phyloP scores from a whole-genome alignment of 1,140 invertebrate genomes.

The Melanaphis sacchari region DNA sequence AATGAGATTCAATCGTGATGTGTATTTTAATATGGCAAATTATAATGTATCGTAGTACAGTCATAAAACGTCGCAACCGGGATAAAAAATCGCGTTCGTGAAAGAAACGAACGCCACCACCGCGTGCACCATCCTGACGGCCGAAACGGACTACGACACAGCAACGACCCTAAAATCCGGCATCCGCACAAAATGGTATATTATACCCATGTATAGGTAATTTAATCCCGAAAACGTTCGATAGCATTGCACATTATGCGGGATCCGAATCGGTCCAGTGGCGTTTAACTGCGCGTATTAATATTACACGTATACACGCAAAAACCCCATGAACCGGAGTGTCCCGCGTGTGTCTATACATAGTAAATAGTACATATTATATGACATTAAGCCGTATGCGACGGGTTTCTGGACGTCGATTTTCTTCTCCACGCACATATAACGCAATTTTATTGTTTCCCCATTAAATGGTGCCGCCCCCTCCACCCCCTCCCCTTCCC shows the following conservation, averaged over 20 bases:
- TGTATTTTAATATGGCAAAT: neutral
- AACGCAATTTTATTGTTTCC: conserved; percentile 44
- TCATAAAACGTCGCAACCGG: no score
- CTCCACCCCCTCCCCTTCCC: no score
- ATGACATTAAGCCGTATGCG: neutral
- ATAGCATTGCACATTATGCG: neutral
- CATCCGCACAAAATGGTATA: neutral
- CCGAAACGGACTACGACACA: no score
- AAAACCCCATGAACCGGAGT: neutral
- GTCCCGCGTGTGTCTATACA: neutral
- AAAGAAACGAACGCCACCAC: neutral
- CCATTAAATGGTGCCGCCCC: neutral
- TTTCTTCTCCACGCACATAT: neutral
- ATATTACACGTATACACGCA: neutral
- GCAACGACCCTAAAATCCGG: neutral
- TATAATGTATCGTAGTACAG: neutral
- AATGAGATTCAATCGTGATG: no score
- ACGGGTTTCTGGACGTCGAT: conserved; percentile 30
- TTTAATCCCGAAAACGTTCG: conserved; percentile 43
- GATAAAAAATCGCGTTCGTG: neutral
- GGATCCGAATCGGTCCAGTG: neutral
- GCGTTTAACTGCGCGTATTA: conserved; percentile 8
- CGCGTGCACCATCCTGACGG: no score
- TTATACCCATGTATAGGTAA: neutral
- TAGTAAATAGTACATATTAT: no score